phyloP scores from a whole-genome alignment of 1,140 invertebrate species.

The Pseudachorutes palmiensis region DNA sequence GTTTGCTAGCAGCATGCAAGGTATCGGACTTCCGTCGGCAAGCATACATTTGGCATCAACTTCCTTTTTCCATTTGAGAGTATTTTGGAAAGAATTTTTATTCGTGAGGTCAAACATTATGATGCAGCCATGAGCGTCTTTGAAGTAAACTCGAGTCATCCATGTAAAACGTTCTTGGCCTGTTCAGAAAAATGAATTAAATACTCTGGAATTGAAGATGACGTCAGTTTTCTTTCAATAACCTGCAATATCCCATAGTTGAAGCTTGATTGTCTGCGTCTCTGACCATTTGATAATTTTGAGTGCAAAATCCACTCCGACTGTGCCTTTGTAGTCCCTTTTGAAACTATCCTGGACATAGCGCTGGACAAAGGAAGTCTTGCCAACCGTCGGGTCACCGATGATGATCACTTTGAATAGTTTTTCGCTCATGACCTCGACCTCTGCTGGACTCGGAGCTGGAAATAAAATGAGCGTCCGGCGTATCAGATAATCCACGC shows the following conservation, averaged over 20 bases:
- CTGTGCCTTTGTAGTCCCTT: conserved; percentile 49
- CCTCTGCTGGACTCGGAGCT: not conserved
- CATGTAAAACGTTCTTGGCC: conserved; percentile 56
- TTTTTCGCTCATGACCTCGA: conserved; percentile 41
- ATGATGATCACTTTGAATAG: conserved; percentile 51
- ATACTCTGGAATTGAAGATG: not conserved
- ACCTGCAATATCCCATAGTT: conserved; percentile 55
- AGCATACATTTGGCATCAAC: conserved; percentile 52
- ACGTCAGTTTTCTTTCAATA: conserved; percentile 27
- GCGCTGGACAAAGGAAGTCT: conserved; percentile 49
- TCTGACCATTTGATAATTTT: conserved; percentile 53
- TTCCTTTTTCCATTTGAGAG: conserved; percentile 55
- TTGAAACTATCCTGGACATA: conserved; percentile 47
- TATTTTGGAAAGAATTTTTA: conserved; percentile 50
- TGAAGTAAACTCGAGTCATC: conserved; percentile 57
- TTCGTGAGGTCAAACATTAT: conserved; percentile 56
- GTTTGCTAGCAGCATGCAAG: conserved; percentile 53
- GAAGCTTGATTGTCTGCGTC: conserved; percentile 50
- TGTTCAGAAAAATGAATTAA: conserved; percentile 33
- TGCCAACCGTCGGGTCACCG: conserved; percentile 49
- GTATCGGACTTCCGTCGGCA: conserved; percentile 49
- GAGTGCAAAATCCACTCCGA: conserved; percentile 54
- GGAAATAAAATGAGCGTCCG: not conserved
- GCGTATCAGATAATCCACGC: not conserved
- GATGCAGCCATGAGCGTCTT: conserved; percentile 55